Evolutionary conservation across 2,113 vertebrate genomes (phyloP), one percentile per base, ranked within the genome.

Genomic region (Solea senegalensis): DNA sequence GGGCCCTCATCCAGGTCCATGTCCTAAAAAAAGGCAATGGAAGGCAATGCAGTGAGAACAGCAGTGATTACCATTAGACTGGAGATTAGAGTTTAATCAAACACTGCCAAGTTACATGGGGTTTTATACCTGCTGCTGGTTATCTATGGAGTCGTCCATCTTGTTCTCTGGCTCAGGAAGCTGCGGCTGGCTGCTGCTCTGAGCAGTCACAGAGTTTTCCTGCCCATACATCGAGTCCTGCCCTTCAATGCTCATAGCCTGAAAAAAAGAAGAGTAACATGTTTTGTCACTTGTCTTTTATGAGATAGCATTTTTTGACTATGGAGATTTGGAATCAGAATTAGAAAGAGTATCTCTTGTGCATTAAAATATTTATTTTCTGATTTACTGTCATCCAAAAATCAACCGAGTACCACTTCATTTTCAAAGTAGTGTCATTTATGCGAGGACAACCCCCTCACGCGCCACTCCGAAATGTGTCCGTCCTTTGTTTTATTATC

Each of bases 1-100:
- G 96, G 97, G 44, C 93, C 95, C 89, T 99, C 98, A 41, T 99
- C 98, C 70, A 99, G 93, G 73, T 99, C 98, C 98, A 99, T 92
- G 69, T 91, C 90, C 90, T 92, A 10, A 43, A 34, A 71, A 74
- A 58, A 14, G 41, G 55, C 39, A 55, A 41, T 3, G 51, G 6
- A 46, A 7, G 9, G 12, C 16, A 14, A 68, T 2, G 15, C 6
- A 58, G 8, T 2, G 21, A 21, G 21, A 43, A 44, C 2, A 13
- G 13, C 8, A n/a, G 26, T 4, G 12, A 65, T 46, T 65, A 34
- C 5, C 7, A 15, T 8, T 3, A 28, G 11, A 56, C 15, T 12
- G 44, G 5, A 5, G 8, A 14, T 1, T 52, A 15, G 6, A 28
- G 6, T 0, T 27, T 39, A 14, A 56, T 57, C 65, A 69, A 50